Evolutionary conservation across 2,888 invertebrate species (phyloP).

Genomic region (Mythimna lalbum): DNA sequence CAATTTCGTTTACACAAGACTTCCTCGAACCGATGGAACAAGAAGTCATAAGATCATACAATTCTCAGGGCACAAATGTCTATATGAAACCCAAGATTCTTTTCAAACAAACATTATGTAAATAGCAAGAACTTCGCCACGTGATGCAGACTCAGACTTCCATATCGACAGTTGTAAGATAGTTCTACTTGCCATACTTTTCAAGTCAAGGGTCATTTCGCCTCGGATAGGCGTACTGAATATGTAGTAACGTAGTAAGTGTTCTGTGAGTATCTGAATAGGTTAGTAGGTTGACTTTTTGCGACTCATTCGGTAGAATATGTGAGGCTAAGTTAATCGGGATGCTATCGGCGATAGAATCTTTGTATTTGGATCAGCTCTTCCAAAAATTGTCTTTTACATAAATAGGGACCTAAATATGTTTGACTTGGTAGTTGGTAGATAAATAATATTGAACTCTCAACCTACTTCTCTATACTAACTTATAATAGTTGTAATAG

Average conservation of each 20-base stretch:
- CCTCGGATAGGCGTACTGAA: conserved; percentile 20
- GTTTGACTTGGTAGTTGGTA: no score
- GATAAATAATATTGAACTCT: no score
- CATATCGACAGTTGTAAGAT: conserved; percentile 29
- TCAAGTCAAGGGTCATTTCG: conserved; percentile 40
- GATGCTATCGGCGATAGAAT: not conserved
- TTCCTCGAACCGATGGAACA: conserved; percentile 19
- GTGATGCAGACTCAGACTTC: conserved; percentile 16
- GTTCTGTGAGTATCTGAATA: conserved; percentile 19
- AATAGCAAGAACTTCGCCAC: conserved; percentile 28
- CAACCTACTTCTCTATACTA: no score
- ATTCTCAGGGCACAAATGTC: conserved; percentile 30
- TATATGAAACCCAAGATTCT: conserved; percentile 26
- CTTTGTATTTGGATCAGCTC: not conserved
- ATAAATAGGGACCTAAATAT: not conserved
- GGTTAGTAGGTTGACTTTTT: not conserved
- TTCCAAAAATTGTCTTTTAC: not conserved
- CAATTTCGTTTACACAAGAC: conserved; percentile 42
- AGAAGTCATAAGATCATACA: conserved; percentile 45
- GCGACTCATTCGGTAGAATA: conserved; percentile 1
- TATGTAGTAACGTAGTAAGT: conserved; percentile 32
- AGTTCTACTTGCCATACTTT: conserved; percentile 35
- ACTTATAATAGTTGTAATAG: no score
- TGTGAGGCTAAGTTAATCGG: not conserved
- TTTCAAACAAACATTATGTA: conserved; percentile 42